Conservation (phyloP, 2,113 vertebrate species). For the Gavialis gangeticus region DNA sequence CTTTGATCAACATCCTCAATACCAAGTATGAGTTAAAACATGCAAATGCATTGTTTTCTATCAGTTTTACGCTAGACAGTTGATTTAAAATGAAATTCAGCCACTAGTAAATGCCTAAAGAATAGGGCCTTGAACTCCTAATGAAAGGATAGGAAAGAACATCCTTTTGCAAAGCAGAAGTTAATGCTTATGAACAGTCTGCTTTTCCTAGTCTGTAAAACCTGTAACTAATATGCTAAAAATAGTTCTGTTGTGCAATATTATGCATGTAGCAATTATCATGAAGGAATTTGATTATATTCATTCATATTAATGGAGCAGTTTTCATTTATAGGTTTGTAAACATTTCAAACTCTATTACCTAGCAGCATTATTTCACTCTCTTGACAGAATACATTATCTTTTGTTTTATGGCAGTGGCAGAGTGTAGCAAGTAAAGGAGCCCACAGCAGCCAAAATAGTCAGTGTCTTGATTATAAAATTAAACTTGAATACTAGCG, state of each 20-base stretch:
- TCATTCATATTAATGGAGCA: slow-evolving; percentile 71
- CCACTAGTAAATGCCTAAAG: not conserved
- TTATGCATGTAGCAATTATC: slow-evolving; percentile 74
- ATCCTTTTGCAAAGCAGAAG: slow-evolving; percentile 42
- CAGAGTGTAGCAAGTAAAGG: slow-evolving; percentile 46
- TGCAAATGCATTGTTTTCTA: not conserved
- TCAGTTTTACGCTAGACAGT: not conserved
- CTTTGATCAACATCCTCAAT: not conserved
- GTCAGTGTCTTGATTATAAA: slow-evolving; percentile 31
- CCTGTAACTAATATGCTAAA: slow-evolving; percentile 63
- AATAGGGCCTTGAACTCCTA: slow-evolving; percentile 13
- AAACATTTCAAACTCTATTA: slow-evolving; percentile 81
- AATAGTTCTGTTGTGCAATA: slow-evolving; percentile 64
- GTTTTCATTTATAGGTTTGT: slow-evolving; percentile 78
- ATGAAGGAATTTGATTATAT: slow-evolving; percentile 72
- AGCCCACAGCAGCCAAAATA: slow-evolving; percentile 30
- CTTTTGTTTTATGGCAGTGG: slow-evolving; percentile 65
- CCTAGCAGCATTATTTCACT: slow-evolving; percentile 69
- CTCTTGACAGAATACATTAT: slow-evolving; percentile 73
- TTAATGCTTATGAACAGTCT: slow-evolving; percentile 43
- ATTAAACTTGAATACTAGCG: not conserved
- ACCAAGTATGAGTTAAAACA: not conserved
- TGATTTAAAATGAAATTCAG: not conserved
- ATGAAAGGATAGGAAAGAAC: slow-evolving; percentile 37
- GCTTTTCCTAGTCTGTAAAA: slow-evolving; percentile 63